Percentiles rank a stretch among this genome's conserved stretches.
Conservation (phyloP, 1,140 invertebrate genomes). For the Diabrotica virgifera region DNA sequence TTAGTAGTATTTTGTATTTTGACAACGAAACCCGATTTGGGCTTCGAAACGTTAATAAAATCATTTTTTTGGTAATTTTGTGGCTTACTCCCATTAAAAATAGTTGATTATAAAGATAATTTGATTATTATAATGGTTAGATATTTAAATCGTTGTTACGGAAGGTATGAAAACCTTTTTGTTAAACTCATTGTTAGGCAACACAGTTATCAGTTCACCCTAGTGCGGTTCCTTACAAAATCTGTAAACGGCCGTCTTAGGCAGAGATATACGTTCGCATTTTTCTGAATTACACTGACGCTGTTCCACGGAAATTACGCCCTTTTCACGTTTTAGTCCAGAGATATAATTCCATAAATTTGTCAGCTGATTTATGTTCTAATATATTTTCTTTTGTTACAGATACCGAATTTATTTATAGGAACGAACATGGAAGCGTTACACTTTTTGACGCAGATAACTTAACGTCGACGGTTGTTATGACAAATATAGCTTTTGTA, state of each 20-base stretch:
- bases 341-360: background rate
- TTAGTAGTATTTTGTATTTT: too few relatives aligned
- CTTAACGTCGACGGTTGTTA: slow-evolving; percentile 63
- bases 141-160: too few relatives aligned
- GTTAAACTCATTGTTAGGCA: too few relatives aligned
- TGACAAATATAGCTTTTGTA: slow-evolving; percentile 80
- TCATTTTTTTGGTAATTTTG: too few relatives aligned
- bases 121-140: too few relatives aligned
- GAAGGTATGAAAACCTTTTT: too few relatives aligned
- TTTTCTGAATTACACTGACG: background rate
- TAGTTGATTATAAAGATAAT: too few relatives aligned
- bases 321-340: background rate
- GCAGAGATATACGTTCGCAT: background rate
- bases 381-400: slow-evolving; percentile 47
- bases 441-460: slow-evolving; percentile 70
- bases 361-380: background rate
- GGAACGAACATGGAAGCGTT: slow-evolving; percentile 67
- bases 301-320: background rate
- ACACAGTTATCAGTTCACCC: too few relatives aligned
- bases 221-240: too few relatives aligned
- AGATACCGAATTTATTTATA: slow-evolving; percentile 69
- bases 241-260: background rate
- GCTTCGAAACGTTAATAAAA: too few relatives aligned
- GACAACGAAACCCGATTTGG: too few relatives aligned
- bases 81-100: too few relatives aligned